Evolutionary conservation across 2,888 invertebrate species (phyloP), one percentile per base, ranked within the genome.

Genomic region (Limenitis arthemis): DNA sequence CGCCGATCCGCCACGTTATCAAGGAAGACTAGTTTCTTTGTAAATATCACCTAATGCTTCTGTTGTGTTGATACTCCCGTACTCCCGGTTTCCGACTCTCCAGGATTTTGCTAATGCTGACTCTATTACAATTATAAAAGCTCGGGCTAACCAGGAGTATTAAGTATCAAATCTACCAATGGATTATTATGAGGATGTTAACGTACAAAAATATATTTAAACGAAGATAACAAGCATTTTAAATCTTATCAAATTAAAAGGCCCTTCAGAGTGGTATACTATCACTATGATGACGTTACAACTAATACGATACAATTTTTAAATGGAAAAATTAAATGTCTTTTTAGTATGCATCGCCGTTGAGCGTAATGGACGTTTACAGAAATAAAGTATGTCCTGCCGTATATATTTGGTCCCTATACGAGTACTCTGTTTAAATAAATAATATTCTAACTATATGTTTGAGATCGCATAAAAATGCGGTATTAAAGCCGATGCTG

Each of bases 11-110:
- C 64, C 67, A 60, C 68, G 62, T 47, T 71, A 74, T 76, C 73
- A 82, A 84, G 85, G 85, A 85, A 85, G 85, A 85, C 85, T 85
- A 85, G 85, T 84, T 79, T 80, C 77, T 75, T 77, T 82, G 79
- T 79, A 79, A 77, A 79, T 77, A 84, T 83, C 83, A 83, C 84
- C 78, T 81, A 80, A 77, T 72, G 78, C 73, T 73, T 70, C 73
- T 78, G 75, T 79, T 77, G 77, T 51, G 46, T 46, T n/a, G 9
- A 33, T 47, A 20, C 20, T 20, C 20, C 20, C 20, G 20, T 20
- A 20, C 20, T 20, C 20, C 20, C 20, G 20, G 20, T 20, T 20
- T 20, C 20, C 2, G 20, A 20, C 20, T 20, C 20, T 20, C 4
- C 2, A 20, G 20, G 20, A 4, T 20, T 20, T 20, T 20, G 20